Percentiles rank a stretch among this genome's conserved stretches.
Conservation (phyloP, 2,888 invertebrate genomes). For the Apodemia duryi region DNA sequence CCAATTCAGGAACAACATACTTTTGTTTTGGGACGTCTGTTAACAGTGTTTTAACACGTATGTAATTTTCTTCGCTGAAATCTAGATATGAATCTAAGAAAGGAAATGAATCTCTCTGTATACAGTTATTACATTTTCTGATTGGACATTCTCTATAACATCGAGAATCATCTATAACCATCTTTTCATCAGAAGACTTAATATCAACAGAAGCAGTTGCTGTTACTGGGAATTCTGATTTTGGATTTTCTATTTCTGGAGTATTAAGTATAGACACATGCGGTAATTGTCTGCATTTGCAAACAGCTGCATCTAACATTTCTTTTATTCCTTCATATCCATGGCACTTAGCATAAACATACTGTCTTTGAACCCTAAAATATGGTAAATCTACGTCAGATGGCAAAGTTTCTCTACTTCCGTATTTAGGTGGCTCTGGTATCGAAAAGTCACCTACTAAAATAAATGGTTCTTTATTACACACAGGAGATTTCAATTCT, state of each 20-base stretch:
- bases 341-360: constrained; percentile 63
- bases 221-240: constrained; percentile 21
- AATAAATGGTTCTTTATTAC: constrained; percentile 54
- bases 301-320: constrained; percentile 49
- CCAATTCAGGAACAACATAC: background rate
- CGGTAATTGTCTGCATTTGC: constrained; percentile 42
- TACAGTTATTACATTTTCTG: background rate
- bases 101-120: constrained; percentile 41
- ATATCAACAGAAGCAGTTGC: constrained; percentile 27
- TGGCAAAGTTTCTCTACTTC: constrained; percentile 59
- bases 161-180: constrained; percentile 47
- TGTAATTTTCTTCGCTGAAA: constrained; percentile 55
- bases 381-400: constrained; percentile 53
- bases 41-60: constrained; percentile 38
- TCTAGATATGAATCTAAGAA: constrained; percentile 49
- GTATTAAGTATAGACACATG: constrained; percentile 18
- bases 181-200: constrained; percentile 49
- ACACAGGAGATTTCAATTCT: constrained; percentile 32
- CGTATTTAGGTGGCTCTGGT: constrained; percentile 44
- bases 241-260: constrained; percentile 23
- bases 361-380: constrained; percentile 53
- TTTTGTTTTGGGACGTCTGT: background rate
- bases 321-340: constrained; percentile 55
- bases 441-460: constrained; percentile 52
- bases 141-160: constrained; percentile 15